Evolutionary conservation across 1,140 invertebrate genomes (phyloP), one percentile per base, ranked within the genome.

Genomic region (Brachionus paranguensis): DNA sequence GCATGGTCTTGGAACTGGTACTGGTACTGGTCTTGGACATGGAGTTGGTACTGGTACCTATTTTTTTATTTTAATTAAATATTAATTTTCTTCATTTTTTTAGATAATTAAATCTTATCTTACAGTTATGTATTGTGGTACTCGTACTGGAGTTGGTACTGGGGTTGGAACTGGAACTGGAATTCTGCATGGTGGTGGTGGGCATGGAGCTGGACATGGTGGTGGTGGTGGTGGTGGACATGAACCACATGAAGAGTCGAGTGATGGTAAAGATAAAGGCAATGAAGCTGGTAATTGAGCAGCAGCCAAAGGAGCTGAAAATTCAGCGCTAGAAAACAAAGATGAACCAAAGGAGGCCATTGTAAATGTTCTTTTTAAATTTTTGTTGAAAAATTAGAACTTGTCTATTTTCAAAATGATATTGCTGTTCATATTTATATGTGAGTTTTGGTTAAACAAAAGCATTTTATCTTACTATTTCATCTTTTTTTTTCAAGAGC

Each of bases 231-330:
- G 33, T 45, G 70, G 41, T 45, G 70, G 33, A 20, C 33, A 24
- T 74, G 70, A 74, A 17, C 70, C 70, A 27, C 33, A 74, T 74
- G 70, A 74, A 43, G 70, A 74, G 45, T 14, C 70, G 27, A 74
- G 14, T 72, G 68, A 74, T 70, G 65, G 33, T 37, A 37, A 37
- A 37, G 33, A 37, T 37, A 37, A 37, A 37, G 33, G 33, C 33
- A 37, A 37, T 7, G 33, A 37, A 37, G 33, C 33, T 37, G 33
- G 33, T 37, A 37, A 37, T 37, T 37, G 33, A 37, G 33, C 33
- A 37, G 33, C 6, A 27, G 0, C 27, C 33, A 65, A 65, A 24
- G 68, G 27, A 37, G 68, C 68, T 17, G 27, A 27, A 43, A 74
- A 74, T 74, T 37, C 33, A 74, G 70, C 70, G 45, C 33, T 41